A percentile compares a stretch with the other conserved stretches of the same genome.
Evolutionary conservation across 2,888 invertebrate species (phyloP).

Genomic region (Meliscaeva auricollis): DNA sequence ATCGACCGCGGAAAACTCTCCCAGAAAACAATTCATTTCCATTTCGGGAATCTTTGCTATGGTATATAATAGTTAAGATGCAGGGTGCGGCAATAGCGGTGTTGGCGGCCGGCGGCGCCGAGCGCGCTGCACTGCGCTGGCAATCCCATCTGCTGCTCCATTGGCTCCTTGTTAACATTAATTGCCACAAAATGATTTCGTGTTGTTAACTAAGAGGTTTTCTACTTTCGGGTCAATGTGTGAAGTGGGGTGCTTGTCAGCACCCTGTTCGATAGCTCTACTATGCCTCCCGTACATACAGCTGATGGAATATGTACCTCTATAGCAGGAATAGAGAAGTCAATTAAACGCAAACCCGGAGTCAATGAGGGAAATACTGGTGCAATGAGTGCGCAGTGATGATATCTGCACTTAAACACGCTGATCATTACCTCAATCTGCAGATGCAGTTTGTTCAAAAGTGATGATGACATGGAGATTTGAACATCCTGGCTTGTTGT

Average conservation of each 20-base stretch:
- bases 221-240: constrained; percentile 70
- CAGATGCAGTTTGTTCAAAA: constrained; percentile 65
- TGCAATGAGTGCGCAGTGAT: constrained; percentile 74
- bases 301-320: not conserved
- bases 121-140: not conserved
- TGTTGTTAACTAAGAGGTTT: constrained; percentile 74
- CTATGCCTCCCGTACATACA: constrained; percentile 34
- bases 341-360: constrained; percentile 65
- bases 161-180: constrained; percentile 76
- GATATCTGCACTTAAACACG: constrained; percentile 75
- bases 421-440: constrained; percentile 73
- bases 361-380: constrained; percentile 71
- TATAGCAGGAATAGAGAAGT: constrained; percentile 61
- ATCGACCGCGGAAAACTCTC: constrained; percentile 37
- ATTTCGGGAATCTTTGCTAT: constrained; percentile 32
- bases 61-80: not conserved
- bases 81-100: constrained; percentile 56
- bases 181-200: constrained; percentile 75
- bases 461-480: constrained; percentile 68
- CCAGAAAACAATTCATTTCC: constrained; percentile 60
- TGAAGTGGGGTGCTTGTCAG: constrained; percentile 72
- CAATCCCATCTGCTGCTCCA: constrained; percentile 69
- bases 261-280: constrained; percentile 46
- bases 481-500: constrained; percentile 60
- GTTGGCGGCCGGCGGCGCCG: constrained; percentile 18